Base-by-base conservation (phyloP, 1,140 invertebrate genomes). In the Diuraphis noxia region DNA sequence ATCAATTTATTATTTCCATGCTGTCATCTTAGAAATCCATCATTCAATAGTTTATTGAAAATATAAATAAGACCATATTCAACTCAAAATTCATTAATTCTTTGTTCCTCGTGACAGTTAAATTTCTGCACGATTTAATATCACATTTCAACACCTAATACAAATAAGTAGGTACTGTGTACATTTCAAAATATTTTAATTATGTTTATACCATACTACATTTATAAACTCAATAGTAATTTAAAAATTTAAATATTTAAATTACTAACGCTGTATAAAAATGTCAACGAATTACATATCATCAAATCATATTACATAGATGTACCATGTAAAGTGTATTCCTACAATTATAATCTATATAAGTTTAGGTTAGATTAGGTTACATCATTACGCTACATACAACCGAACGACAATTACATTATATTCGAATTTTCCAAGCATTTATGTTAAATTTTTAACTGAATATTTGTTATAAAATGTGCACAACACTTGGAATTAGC, bases 21-120 rank as follows among this genome's bases (percentile, higher is more conserved):
- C 84, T 86, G 84, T 46, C 84, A 86, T 86, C 25, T 86, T 49
- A 49, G 84, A 49, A 86, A 86, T 49, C n/a, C 84, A 86, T 86
- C 84, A 86, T 86, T 49, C 82, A 43, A 43, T 84, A 17, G 82
- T 84, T 84, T 43, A 34, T 84, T 86, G 19, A 30, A 86, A 86
- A 21, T 36, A 86, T 86, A 86, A 49, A 86, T 86, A 49, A 23
- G 43, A 49, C 17, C 34, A 36, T 86, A 86, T 86, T 86, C 19
- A 86, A 86, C 46, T 86, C 43, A 86, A 86, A 49, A 86, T 86
- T 86, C 84, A 82, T 86, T 86, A 43, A 86, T n/a, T 2, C 43
- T 86, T 86, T 86, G 84, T 85, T 85, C 43, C 30, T 34, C 17
- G 8, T 36, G 84, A 85, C 84, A 49, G 84, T 49, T 49, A 49